phyloP scores from a whole-genome alignment of 2,113 vertebrate genomes.

The Arenaria interpres region DNA sequence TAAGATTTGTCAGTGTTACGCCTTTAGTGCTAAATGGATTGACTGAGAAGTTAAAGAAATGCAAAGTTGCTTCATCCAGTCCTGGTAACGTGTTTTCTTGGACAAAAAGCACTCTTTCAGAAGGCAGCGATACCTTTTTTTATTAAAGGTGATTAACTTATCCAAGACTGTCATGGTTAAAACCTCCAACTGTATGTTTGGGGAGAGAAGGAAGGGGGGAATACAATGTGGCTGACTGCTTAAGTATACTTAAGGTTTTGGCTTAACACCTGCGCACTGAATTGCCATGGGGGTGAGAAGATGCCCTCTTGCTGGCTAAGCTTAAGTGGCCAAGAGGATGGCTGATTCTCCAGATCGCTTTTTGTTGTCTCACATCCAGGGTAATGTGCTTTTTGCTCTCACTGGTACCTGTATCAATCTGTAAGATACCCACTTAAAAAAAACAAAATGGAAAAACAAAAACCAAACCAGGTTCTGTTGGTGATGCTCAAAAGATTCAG shows the following conservation, averaged over 20 bases:
- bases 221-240: background rate
- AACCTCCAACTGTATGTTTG: background rate
- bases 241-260: background rate
- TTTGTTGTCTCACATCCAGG: background rate
- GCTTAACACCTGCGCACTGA: background rate
- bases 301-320: background rate
- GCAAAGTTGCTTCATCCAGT: background rate
- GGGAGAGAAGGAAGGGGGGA: background rate
- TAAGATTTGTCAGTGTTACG: background rate
- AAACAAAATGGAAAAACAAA: background rate
- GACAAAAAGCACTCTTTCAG: background rate
- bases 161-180: background rate
- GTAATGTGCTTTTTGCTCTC: background rate
- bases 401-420: background rate
- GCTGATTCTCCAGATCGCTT: background rate
- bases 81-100: fast-evolving
- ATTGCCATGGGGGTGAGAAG: background rate
- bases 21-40: background rate
- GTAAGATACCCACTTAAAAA: background rate
- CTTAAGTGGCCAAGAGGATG: background rate
- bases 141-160: background rate
- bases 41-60: background rate
- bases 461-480: background rate
- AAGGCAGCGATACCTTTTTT: background rate
- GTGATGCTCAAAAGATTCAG: background rate